phyloP scores from a whole-genome alignment of 30 jellyfish, hydroid and myxozoan species.

The Hydractinia echinata region DNA sequence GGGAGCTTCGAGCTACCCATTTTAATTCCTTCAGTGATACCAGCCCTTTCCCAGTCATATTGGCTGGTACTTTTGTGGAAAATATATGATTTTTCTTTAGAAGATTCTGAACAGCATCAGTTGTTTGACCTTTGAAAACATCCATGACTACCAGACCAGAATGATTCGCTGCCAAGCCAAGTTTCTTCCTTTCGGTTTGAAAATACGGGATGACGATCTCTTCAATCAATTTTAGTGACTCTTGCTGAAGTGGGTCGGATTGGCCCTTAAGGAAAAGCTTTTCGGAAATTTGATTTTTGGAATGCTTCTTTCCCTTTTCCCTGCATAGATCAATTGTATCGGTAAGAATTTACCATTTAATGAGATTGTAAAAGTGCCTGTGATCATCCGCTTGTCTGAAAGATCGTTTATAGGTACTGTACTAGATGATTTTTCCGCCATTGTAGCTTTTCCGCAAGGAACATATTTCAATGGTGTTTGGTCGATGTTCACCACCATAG shows the following conservation, averaged over 20 bases:
- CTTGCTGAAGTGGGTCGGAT: conserved; percentile 16
- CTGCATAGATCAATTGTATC: conserved; percentile 23
- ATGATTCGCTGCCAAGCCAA: not conserved
- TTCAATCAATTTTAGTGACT: not conserved
- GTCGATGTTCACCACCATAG: too few species aligned
- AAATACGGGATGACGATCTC: conserved; percentile 1
- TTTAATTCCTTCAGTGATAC: not conserved
- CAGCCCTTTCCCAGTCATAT: too few species aligned
- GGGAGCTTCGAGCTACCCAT: not conserved
- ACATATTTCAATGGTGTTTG: too few species aligned
- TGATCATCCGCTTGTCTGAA: conserved; percentile 31
- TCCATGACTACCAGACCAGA: not conserved
- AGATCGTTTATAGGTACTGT: conserved; percentile 24
- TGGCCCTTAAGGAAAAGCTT: conserved; percentile 10
- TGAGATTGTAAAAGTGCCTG: conserved; percentile 17
- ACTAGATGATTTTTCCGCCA: conserved; percentile 1
- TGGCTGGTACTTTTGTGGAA: not conserved
- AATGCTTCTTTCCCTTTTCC: conserved; percentile 10
- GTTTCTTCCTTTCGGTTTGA: not conserved
- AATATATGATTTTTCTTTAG: not conserved
- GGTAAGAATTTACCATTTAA: conserved; percentile 18
- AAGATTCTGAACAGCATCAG: too few species aligned
- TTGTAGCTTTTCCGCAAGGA: conserved; percentile 17
- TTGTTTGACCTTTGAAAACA: conserved; percentile 6
- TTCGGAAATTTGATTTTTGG: conserved; percentile 14